Conservation (phyloP, 2,888 invertebrate genomes). For the Elysia crispata region DNA sequence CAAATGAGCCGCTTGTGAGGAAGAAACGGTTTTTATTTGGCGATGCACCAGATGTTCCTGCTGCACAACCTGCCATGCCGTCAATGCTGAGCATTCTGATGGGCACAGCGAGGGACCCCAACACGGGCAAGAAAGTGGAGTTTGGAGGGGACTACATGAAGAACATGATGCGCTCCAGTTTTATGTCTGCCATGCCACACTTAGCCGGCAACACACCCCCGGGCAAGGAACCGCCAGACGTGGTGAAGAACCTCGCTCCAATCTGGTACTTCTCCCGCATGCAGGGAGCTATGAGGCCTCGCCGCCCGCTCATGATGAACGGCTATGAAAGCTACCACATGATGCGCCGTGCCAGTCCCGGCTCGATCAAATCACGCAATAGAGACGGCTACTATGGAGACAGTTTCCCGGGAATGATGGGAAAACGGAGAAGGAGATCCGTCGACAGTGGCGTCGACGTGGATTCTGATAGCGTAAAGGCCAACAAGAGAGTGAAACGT, state of each 20-base stretch:
- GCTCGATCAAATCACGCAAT: slow-evolving; percentile 5
- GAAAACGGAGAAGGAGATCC: slow-evolving; percentile 19
- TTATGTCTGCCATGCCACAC: slow-evolving; percentile 23
- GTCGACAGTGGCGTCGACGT: not conserved
- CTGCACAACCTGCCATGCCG: not conserved
- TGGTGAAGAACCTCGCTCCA: slow-evolving; percentile 37
- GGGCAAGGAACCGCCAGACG: slow-evolving; percentile 39
- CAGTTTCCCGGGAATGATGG: slow-evolving; percentile 9
- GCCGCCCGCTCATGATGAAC: no score
- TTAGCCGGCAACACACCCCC: slow-evolving; percentile 9
- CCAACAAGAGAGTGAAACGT: no score
- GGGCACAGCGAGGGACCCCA: slow-evolving; percentile 38
- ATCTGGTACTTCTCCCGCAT: slow-evolving; percentile 19
- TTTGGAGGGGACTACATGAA: slow-evolving; percentile 43
- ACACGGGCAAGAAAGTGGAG: slow-evolving; percentile 38
- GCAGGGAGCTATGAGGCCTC: slow-evolving; percentile 1
- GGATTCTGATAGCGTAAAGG: not conserved
- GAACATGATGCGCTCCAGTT: slow-evolving; percentile 17
- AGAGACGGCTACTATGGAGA: slow-evolving; percentile 39
- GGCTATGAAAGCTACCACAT: no score
- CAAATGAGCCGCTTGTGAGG: not conserved
- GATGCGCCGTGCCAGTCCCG: not conserved
- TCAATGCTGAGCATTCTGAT: slow-evolving; percentile 17
- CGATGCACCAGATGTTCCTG: not conserved
- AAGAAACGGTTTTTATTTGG: slow-evolving; percentile 29